Conservation (phyloP, 2,797 vertebrate genomes). For the Acanthurus leucopareius region DNA sequence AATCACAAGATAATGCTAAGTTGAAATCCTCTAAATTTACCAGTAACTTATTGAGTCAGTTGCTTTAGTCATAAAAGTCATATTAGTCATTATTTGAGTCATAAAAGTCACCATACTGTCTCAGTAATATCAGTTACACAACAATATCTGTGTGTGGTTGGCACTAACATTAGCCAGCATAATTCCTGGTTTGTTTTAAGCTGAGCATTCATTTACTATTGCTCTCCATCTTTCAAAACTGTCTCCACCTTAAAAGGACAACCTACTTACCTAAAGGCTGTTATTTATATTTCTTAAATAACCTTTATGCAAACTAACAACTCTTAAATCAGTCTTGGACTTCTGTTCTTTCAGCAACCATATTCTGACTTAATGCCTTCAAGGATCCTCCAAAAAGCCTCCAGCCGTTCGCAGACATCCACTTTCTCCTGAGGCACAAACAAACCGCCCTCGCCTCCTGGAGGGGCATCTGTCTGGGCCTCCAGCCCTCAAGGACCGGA, state of each 20-base stretch:
- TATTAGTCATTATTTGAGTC: not conserved
- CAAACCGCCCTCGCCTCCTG: conserved; percentile 44
- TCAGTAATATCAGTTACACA: not conserved
- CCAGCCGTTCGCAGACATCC: conserved; percentile 17
- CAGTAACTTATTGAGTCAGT: not conserved
- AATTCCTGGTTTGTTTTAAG: too few relatives aligned
- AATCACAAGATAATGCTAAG: not conserved
- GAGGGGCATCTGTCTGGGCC: conserved; percentile 73
- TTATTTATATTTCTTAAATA: not conserved
- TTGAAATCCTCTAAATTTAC: not conserved
- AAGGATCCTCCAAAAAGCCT: conserved; percentile 15
- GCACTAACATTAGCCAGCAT: not conserved
- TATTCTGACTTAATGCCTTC: not conserved
- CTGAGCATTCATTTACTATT: not conserved
- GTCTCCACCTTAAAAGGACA: too few relatives aligned
- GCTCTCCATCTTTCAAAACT: not conserved
- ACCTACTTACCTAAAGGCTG: not conserved
- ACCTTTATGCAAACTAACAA: not conserved
- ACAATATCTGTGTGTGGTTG: not conserved
- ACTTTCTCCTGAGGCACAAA: conserved; percentile 33
- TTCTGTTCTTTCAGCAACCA: not conserved
- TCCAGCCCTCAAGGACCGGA: conserved; percentile 48
- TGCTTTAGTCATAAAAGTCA: not conserved
- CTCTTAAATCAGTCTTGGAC: not conserved
- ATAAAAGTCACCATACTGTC: not conserved